Evolutionary conservation across 92 coral and sea anemone genomes (phyloP).

Genomic region (Bergia sp.): DNA sequence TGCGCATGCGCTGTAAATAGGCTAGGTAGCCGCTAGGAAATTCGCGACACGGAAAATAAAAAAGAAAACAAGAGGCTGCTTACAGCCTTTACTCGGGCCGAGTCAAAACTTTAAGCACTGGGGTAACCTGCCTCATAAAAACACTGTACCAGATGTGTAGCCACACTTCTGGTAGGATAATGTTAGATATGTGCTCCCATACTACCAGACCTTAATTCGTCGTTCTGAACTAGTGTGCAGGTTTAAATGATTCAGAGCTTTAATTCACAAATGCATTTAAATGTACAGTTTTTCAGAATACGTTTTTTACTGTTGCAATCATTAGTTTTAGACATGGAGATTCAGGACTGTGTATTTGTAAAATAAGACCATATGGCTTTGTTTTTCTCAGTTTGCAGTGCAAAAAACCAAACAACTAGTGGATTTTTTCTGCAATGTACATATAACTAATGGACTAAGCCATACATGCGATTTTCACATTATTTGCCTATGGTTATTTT

Average conservation of each 20-base stretch:
- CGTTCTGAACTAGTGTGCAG: background rate
- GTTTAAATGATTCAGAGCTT: conserved; percentile 6
- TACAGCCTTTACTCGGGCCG: too few species aligned
- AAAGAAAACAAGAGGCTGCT: too few species aligned
- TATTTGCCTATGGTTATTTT: conserved; percentile 18
- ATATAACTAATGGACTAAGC: background rate
- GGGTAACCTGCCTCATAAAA: too few species aligned
- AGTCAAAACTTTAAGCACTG: too few species aligned
- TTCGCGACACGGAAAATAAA: too few species aligned
- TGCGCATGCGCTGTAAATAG: too few species aligned
- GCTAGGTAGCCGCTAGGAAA: too few species aligned
- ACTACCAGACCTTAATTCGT: too few species aligned
- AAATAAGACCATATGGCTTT: conserved; percentile 12
- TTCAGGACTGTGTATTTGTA: conserved; percentile 13
- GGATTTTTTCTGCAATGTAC: background rate
- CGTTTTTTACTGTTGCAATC: background rate
- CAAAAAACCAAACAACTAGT: background rate
- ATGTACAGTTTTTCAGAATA: conserved; percentile 7
- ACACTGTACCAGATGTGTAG: too few species aligned
- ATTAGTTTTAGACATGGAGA: conserved; percentile 6
- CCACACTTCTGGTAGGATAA: too few species aligned
- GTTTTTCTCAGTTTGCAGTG: background rate
- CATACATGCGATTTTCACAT: conserved; percentile 15
- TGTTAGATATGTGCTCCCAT: too few species aligned
- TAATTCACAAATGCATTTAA: conserved; percentile 6